Evolutionary conservation across 2,888 invertebrate genomes (phyloP), one percentile per base, ranked within the genome.

Genomic region (Macrosiphum euphorbiae): DNA sequence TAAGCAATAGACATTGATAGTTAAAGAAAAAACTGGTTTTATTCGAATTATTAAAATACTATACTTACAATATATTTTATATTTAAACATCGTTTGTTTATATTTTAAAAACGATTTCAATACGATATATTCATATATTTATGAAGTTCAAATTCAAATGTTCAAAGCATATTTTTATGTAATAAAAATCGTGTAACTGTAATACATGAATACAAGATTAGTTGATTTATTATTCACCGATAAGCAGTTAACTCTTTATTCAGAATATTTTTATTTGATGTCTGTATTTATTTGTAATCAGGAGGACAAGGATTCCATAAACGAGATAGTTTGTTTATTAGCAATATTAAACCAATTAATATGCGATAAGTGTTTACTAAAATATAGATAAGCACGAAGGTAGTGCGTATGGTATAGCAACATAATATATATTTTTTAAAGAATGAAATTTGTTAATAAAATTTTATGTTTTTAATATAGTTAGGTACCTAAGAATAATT

Each of bases 351-450:
- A 47, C 4, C 47, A 89, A 61, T 61, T 26, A 85, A 90, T 10
- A 78, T 35, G 26, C 50, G 13, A 78, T 90, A 90, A 78, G 35
- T 35, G 35, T 26, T 16, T 52, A 90, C 28, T 89, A 58, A 26
- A 58, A 58, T 5, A 28, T 86, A 78, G 20, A 78, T 78, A 67
- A 67, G 5, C 67, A n/a, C 67, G 1, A 4, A n/a, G n/a, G 44
- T 10, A 85, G n/a, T 28, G n/a, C n/a, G n/a, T 85, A 44, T n/a
- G 7, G n/a, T 47, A 87, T 50, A 50, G 50, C 5, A 67, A 16
- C 85, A 44, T 44, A 26, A 86, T 28, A 26, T 87, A 87, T 50
- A n/a, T n/a, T 20, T 50, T 87, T 87, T 87, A 85, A 85, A 85
- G 84, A 26, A 41, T 44, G 3, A 47, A 86, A 86, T 28, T 47